A percentile compares a stretch with the other conserved stretches of the same genome.
phyloP scores from a whole-genome alignment of 2,888 invertebrate genomes.

The Plusia festucae region DNA sequence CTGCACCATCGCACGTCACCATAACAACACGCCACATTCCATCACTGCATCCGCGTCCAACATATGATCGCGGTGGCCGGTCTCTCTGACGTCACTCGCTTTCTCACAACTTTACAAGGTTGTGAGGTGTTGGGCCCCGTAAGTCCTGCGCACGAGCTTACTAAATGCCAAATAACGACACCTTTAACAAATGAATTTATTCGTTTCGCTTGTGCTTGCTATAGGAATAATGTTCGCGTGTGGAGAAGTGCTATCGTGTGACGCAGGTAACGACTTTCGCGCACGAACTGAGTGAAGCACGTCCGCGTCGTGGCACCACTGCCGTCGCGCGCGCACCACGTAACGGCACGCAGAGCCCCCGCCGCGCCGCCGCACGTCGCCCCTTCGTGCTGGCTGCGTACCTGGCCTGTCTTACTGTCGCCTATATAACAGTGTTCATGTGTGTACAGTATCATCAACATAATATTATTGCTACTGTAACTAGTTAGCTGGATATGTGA shows the following conservation, averaged over 20 bases:
- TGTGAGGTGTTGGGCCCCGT: slow-evolving; percentile 65
- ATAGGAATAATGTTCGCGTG: slow-evolving; percentile 78
- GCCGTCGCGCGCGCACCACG: slow-evolving; percentile 80
- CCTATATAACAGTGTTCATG: slow-evolving; percentile 39
- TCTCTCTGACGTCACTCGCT: slow-evolving; percentile 87
- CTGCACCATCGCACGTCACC: slow-evolving; percentile 84
- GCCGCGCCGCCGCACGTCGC: slow-evolving; percentile 55
- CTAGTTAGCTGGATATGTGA: background rate
- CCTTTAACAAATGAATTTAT: slow-evolving; percentile 69
- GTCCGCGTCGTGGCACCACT: slow-evolving; percentile 85
- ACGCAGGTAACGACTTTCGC: slow-evolving; percentile 88
- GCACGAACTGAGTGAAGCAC: slow-evolving; percentile 89
- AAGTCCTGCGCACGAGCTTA: slow-evolving; percentile 60
- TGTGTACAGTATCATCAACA: slow-evolving; percentile 11
- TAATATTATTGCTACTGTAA: slow-evolving; percentile 15
- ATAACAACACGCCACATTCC: slow-evolving; percentile 87
- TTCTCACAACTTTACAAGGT: slow-evolving; percentile 84
- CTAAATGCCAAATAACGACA: slow-evolving; percentile 66
- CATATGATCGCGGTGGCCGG: slow-evolving; percentile 87
- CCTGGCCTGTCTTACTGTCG: slow-evolving; percentile 65
- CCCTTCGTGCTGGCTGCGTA: slow-evolving; percentile 58
- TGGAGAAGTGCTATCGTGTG: slow-evolving; percentile 82
- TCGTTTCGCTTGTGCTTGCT: slow-evolving; percentile 70
- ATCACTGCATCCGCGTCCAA: slow-evolving; percentile 89
- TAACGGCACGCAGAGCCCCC: slow-evolving; percentile 79